Base-by-base conservation (phyloP, 2,797 vertebrate genomes). In the Streptopelia turtur region DNA sequence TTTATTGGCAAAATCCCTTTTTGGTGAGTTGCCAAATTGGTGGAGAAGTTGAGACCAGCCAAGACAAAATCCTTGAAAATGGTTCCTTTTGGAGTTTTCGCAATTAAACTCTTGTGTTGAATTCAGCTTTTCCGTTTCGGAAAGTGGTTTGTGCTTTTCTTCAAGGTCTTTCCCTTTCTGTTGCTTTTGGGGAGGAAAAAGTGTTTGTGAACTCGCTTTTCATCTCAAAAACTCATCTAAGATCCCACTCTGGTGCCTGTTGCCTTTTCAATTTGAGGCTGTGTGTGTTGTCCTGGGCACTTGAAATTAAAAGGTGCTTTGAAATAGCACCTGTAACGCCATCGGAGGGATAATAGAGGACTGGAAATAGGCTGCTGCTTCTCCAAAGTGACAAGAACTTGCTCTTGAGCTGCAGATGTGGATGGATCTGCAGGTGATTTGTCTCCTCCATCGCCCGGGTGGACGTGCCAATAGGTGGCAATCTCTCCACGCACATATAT, bases 271-370 rank as follows among this genome's bases (percentile, higher is more conserved):
- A 70, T 39, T 11, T 12, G 93, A 91, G 83, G 60, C 91, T 57
- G 61, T 1, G 37, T 3, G 7, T 24, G 87, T 89, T 83, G 84
- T 86, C 60, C 68, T 3, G 7, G 75, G 57, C 76, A 49, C 91
- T 94, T 23, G 84, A 94, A 97, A 95, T 96, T 96, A 92, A 95
- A 96, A 90, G 87, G 65, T 27, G 17, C 91, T 96, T 96, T 87
- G 84, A 91, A 86, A 59, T 8, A 11, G 57, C 15, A 24, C 57
- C 69, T 80, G 80, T 17, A 16, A 16, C 14, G 1, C 65, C 31
- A 1, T 17, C 7, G 6, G 63, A 18, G 81, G 82, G 82, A 87
- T 43, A 55, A 91, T 2, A 27, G 53, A 75, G 64, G 20, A 17
- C 93, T 70, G 2, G 78, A 74, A 91, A 70, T 37, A 12, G 3